Evolutionary conservation across 2,888 invertebrate genomes (phyloP).

Genomic region (Vannuccia rotundouncinata): DNA sequence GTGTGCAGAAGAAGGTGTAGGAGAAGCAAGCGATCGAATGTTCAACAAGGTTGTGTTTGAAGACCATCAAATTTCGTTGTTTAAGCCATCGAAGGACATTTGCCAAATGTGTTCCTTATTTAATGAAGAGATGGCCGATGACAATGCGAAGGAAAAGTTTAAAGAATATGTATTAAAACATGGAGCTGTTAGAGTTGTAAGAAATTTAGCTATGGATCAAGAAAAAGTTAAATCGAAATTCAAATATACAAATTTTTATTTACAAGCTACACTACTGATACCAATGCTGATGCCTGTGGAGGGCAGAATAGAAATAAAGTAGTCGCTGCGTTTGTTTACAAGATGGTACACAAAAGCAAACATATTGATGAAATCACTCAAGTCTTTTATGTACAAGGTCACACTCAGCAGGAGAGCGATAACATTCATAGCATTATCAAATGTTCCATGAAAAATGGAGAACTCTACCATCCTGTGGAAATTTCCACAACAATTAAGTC

Average conservation of each 20-base stretch:
- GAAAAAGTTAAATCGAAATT: slow-evolving; percentile 16
- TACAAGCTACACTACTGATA: slow-evolving; percentile 12
- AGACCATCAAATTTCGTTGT: slow-evolving; percentile 26
- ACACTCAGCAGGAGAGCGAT: slow-evolving; percentile 16
- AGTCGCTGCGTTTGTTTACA: neutral
- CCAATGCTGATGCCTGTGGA: neutral
- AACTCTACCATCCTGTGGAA: slow-evolving; percentile 5
- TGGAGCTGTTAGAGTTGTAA: slow-evolving; percentile 10
- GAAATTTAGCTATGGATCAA: neutral
- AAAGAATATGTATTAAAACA: neutral
- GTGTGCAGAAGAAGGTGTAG: slow-evolving; percentile 6
- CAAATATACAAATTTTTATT: slow-evolving; percentile 10
- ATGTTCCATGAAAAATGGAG: neutral
- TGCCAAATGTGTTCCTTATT: slow-evolving; percentile 12
- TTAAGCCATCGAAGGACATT: slow-evolving; percentile 19
- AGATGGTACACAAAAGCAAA: slow-evolving; percentile 18
- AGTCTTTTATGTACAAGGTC: neutral
- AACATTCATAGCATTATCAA: slow-evolving; percentile 5
- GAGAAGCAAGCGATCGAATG: slow-evolving; percentile 9
- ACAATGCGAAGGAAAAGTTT: neutral
- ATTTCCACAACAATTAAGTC: slow-evolving; percentile 7
- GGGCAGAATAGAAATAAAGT: slow-evolving; percentile 15
- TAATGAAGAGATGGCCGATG: slow-evolving; percentile 6
- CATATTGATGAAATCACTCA: slow-evolving; percentile 13
- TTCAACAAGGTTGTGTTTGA: slow-evolving; percentile 11